A percentile compares a stretch with the other conserved stretches of the same genome.
Evolutionary conservation across 2,113 vertebrate species (phyloP).

Genomic region (Callaeas wilsoni): DNA sequence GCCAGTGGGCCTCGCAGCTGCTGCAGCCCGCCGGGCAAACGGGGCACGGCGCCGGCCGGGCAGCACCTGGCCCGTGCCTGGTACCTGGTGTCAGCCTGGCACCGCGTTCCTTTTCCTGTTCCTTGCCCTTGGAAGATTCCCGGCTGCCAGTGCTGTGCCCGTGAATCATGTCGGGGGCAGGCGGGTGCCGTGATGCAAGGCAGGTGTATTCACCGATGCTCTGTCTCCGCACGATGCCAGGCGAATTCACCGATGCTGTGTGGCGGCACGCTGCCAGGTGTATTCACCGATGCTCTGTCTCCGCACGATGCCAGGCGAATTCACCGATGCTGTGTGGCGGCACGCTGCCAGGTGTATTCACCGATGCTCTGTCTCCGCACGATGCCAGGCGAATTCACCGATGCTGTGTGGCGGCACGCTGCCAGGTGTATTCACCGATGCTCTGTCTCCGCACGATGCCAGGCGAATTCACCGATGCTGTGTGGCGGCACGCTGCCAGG

Average conservation of each 20-base stretch:
- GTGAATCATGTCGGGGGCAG: background rate
- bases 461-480: background rate
- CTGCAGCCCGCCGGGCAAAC: background rate
- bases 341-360: background rate
- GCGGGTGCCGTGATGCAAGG: background rate
- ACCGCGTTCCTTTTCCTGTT: background rate
- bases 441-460: background rate
- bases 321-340: background rate
- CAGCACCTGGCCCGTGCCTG: background rate
- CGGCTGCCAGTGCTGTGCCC: background rate
- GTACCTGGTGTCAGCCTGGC: fast-evolving
- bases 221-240: background rate
- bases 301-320: fast-evolving
- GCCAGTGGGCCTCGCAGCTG: background rate
- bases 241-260: background rate
- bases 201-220: background rate
- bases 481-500: no score
- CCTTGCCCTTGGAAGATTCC: background rate
- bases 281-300: background rate
- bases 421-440: no score
- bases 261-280: background rate
- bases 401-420: no score
- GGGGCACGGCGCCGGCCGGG: background rate
- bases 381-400: background rate
- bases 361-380: background rate